Evolutionary conservation across 2,888 invertebrate genomes (phyloP).

Genomic region (Drosophila borborema): DNA sequence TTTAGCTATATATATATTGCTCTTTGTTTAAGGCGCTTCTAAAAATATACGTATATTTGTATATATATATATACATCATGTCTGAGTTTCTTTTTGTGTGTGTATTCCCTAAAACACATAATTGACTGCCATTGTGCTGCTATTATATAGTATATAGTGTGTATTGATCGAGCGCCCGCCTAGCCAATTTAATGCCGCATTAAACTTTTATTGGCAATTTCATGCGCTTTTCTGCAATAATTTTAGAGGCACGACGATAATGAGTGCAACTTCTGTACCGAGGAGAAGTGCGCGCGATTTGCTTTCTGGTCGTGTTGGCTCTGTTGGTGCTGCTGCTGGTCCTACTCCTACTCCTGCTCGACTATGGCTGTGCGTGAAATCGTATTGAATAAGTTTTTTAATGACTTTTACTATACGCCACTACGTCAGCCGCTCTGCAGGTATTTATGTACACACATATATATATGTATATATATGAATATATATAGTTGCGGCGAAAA

Average conservation of each 20-base stretch:
- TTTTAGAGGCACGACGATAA: conserved; percentile 43
- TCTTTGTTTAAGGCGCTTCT: conserved; percentile 23
- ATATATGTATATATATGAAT: conserved; percentile 28
- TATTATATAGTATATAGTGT: conserved; percentile 21
- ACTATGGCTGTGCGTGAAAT: conserved; percentile 61
- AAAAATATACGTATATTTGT: conserved; percentile 27
- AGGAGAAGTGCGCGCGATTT: conserved; percentile 38
- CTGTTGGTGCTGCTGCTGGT: not conserved
- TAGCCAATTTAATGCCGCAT: conserved; percentile 69
- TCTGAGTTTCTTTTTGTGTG: conserved; percentile 16
- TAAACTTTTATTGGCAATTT: conserved; percentile 72
- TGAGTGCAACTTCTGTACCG: conserved; percentile 34
- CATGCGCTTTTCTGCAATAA: conserved; percentile 59
- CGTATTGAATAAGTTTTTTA: conserved; percentile 76
- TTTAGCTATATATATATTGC: conserved; percentile 16
- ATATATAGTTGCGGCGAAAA: conserved; percentile 56
- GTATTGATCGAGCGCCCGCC: conserved; percentile 63
- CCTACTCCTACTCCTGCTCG: not conserved
- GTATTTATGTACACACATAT: conserved; percentile 34
- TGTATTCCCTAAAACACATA: conserved; percentile 56
- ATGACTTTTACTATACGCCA: conserved; percentile 75
- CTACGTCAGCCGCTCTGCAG: conserved; percentile 66
- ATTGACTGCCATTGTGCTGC: conserved; percentile 61
- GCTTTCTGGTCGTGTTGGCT: conserved; percentile 5
- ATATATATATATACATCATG: not conserved